Conservation (phyloP, 2,797 vertebrate genomes). For the Chelon labrosus region DNA sequence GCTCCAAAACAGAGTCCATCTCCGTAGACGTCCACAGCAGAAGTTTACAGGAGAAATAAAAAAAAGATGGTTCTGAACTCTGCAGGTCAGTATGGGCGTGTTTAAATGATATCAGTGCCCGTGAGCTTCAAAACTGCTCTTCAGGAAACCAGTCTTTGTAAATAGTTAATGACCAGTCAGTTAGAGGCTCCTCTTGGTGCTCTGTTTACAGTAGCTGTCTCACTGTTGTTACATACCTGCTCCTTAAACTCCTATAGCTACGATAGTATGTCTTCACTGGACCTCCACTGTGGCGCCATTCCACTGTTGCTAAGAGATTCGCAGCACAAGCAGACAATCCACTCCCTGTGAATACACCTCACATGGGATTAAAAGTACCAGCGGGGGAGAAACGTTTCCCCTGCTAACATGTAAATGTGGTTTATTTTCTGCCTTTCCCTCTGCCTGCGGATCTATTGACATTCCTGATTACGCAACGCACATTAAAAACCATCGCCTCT, state of each 20-base stretch:
- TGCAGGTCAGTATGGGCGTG: too few relatives aligned
- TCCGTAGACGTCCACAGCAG: too few relatives aligned
- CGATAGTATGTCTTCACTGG: background rate
- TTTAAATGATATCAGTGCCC: too few relatives aligned
- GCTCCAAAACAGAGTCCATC: too few relatives aligned
- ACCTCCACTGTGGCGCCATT: background rate
- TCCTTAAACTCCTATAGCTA: slow-evolving; percentile 1
- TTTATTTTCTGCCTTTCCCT: slow-evolving; percentile 31
- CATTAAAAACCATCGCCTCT: slow-evolving; percentile 7
- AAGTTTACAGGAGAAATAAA: too few relatives aligned
- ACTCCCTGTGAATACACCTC: slow-evolving; percentile 23
- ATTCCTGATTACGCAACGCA: slow-evolving; percentile 57
- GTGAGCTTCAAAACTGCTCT: too few relatives aligned
- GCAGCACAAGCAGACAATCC: slow-evolving; percentile 30
- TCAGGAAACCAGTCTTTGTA: too few relatives aligned
- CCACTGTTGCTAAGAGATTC: slow-evolving; percentile 60
- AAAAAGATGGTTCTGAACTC: too few relatives aligned
- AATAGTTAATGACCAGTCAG: too few relatives aligned
- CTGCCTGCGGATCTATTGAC: slow-evolving; percentile 59
- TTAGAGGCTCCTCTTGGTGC: too few relatives aligned
- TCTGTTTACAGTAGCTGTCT: background rate
- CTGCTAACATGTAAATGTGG: slow-evolving; percentile 10
- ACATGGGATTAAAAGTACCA: slow-evolving; percentile 10
- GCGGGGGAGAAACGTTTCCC: background rate
- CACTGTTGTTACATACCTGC: slow-evolving; percentile 11